phyloP scores from a whole-genome alignment of 37 sponge, comb jelly and placozoan species.

The Crambe crambe region DNA sequence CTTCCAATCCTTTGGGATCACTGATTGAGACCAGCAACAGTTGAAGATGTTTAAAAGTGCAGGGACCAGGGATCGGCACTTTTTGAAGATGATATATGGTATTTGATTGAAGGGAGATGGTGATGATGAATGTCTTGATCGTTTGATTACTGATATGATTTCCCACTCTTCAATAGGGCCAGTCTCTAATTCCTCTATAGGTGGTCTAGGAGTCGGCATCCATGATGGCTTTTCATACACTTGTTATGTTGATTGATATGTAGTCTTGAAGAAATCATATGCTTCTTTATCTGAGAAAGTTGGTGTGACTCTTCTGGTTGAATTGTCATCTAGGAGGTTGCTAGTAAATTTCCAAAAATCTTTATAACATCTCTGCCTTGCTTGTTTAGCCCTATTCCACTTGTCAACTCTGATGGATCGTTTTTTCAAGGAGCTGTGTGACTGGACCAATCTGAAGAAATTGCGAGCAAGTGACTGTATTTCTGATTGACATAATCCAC shows the following conservation, averaged over 20 bases:
- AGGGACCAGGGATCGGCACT: not conserved
- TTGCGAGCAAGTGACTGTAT: not conserved
- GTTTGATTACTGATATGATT: not conserved
- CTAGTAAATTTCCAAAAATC: not conserved
- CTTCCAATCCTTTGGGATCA: not conserved
- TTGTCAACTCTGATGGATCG: not conserved
- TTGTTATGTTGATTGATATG: not conserved
- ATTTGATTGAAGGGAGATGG: slow-evolving; percentile 1
- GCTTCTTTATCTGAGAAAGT: not conserved
- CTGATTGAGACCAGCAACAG: not conserved
- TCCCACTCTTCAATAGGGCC: not conserved
- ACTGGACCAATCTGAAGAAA: not conserved
- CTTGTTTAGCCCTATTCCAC: not conserved
- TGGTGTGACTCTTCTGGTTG: not conserved
- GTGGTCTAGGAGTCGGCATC: not conserved
- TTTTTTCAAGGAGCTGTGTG: not conserved
- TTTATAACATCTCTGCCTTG: not conserved
- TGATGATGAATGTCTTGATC: no score
- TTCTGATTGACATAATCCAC: not conserved
- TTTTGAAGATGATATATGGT: slow-evolving; percentile 2
- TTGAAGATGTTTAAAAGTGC: not conserved
- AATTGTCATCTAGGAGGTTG: not conserved
- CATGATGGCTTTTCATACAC: not conserved
- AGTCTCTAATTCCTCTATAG: not conserved
- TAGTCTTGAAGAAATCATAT: not conserved